Evolutionary conservation across 2,888 invertebrate species (phyloP).

Genomic region (Ectobius pallidus): DNA sequence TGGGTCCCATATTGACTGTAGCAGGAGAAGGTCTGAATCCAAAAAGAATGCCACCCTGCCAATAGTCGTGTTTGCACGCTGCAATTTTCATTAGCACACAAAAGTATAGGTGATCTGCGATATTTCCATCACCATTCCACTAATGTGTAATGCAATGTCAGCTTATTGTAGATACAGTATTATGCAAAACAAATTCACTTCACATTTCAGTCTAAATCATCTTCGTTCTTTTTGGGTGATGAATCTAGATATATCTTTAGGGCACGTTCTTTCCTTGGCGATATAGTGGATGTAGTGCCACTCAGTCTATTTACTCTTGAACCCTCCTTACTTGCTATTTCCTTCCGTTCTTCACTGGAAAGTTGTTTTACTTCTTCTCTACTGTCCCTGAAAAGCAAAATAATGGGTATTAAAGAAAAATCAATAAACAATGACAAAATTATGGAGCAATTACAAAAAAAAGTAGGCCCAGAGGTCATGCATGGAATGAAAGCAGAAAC

Average conservation of each 20-base stretch:
- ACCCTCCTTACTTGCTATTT: conserved; percentile 63
- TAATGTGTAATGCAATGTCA: conserved; percentile 17
- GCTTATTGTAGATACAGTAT: conserved; percentile 3
- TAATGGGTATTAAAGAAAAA: too few relatives aligned
- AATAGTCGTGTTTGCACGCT: not conserved
- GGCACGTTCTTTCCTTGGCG: conserved; percentile 71
- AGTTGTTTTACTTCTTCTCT: conserved; percentile 64
- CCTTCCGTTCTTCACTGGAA: conserved; percentile 65
- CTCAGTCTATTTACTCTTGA: conserved; percentile 56
- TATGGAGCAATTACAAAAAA: too few relatives aligned
- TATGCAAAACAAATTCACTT: conserved; percentile 16
- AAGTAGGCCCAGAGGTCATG: too few relatives aligned
- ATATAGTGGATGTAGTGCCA: conserved; percentile 56
- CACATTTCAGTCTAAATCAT: conserved; percentile 40
- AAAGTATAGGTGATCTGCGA: not conserved
- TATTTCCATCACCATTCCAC: conserved; percentile 16
- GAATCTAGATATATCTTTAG: conserved; percentile 74
- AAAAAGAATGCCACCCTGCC: conserved; percentile 29
- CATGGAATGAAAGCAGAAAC: too few relatives aligned
- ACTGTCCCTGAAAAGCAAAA: conserved; percentile 61
- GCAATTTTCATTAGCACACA: conserved; percentile 14
- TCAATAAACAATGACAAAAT: too few relatives aligned
- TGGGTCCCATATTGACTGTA: conserved; percentile 14
- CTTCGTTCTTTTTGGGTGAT: conserved; percentile 44
- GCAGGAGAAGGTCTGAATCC: conserved; percentile 25